phyloP scores from a whole-genome alignment of 2,888 invertebrate species.

The Zaprionus bogoriensis region DNA sequence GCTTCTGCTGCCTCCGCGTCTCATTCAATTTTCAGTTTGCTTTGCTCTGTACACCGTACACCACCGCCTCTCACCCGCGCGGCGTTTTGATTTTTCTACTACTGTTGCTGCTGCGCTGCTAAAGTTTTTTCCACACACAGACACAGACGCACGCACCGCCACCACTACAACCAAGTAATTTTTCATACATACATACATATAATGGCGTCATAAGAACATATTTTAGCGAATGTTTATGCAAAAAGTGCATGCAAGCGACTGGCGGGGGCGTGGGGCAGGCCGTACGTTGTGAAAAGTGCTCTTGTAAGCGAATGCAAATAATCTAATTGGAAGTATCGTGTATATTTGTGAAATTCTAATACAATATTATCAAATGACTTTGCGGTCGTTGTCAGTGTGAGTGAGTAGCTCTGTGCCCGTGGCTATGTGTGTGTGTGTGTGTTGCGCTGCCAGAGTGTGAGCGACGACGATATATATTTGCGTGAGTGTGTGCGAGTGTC shows the following conservation, averaged over 20 bases:
- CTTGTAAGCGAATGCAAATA: constrained; percentile 16
- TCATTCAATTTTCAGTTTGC: constrained; percentile 79
- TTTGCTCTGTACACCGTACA: constrained; percentile 74
- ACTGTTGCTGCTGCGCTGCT: constrained; percentile 66
- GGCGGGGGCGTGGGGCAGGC: constrained; percentile 13
- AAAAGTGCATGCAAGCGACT: constrained; percentile 35
- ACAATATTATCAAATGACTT: constrained; percentile 75
- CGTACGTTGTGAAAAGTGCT: constrained; percentile 21
- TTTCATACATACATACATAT: constrained; percentile 57
- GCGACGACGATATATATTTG: constrained; percentile 1
- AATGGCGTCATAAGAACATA: constrained; percentile 76
- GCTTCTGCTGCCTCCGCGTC: constrained; percentile 76
- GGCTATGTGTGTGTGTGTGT: constrained; percentile 19
- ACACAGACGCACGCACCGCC: constrained; percentile 33
- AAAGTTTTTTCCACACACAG: constrained; percentile 59
- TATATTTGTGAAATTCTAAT: constrained; percentile 72
- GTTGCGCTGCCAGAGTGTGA: constrained; percentile 29
- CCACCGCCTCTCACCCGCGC: constrained; percentile 81
- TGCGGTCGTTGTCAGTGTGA: constrained; percentile 61
- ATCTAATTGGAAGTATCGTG: constrained; percentile 61
- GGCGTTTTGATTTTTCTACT: constrained; percentile 76
- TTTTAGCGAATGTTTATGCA: constrained; percentile 60
- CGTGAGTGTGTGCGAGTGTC: constrained; percentile 28
- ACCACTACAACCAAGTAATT: constrained; percentile 69
- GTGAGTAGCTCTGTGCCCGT: constrained; percentile 16